A percentile compares a stretch with the other conserved stretches of the same genome.
phyloP scores from a whole-genome alignment of 2,888 invertebrate species.

The Drosophila subsilvestris region DNA sequence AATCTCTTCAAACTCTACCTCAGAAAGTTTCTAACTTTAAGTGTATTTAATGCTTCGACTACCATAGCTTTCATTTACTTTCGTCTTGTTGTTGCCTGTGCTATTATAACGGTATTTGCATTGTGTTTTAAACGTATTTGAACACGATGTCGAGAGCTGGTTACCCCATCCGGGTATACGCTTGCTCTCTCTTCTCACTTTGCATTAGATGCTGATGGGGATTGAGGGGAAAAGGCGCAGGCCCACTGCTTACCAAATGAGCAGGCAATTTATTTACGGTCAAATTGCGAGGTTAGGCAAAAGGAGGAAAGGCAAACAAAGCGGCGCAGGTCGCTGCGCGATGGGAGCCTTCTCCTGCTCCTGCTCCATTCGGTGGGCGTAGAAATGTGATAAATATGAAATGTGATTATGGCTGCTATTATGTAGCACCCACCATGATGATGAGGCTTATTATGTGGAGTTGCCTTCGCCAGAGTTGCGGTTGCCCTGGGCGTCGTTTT shows the following conservation, averaged over 20 bases:
- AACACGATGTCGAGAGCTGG: slow-evolving; percentile 55
- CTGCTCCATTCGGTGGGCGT: slow-evolving; percentile 65
- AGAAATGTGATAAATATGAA: slow-evolving; percentile 81
- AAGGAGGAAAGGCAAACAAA: slow-evolving; percentile 53
- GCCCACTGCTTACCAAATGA: slow-evolving; percentile 80
- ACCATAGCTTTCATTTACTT: neutral
- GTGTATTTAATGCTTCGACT: neutral
- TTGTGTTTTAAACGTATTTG: slow-evolving; percentile 81
- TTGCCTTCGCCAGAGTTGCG: slow-evolving; percentile 58
- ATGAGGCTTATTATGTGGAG: slow-evolving; percentile 77
- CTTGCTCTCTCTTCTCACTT: slow-evolving; percentile 8
- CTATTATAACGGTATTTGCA: slow-evolving; percentile 83
- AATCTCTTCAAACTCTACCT: neutral
- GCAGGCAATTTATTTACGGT: slow-evolving; percentile 83
- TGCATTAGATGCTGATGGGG: slow-evolving; percentile 49
- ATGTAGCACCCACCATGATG: slow-evolving; percentile 60
- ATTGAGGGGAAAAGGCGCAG: slow-evolving; percentile 18
- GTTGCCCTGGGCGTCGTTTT: slow-evolving; percentile 76
- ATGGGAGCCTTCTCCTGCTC: slow-evolving; percentile 16
- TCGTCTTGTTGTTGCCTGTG: slow-evolving; percentile 56
- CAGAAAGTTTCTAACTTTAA: neutral
- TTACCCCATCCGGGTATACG: neutral
- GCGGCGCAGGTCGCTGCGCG: slow-evolving; percentile 65
- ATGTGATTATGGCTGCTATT: slow-evolving; percentile 81
- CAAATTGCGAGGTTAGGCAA: slow-evolving; percentile 79